Conservation (phyloP, 2,797 vertebrate genomes). For the Myioborus miniatus region DNA sequence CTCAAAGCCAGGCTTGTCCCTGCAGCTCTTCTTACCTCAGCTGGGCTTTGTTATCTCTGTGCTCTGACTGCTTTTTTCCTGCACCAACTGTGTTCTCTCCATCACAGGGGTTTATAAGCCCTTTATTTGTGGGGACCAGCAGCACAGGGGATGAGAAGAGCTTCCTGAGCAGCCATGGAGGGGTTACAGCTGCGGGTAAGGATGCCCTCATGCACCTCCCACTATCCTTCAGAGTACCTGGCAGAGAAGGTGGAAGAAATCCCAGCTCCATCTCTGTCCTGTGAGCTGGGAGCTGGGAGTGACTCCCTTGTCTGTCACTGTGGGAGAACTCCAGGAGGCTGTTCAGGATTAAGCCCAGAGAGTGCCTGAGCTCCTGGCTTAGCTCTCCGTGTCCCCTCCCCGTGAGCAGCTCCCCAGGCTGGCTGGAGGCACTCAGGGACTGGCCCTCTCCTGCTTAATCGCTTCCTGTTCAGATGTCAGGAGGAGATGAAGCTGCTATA, state of each 20-base stretch:
- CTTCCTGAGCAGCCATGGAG: slow-evolving; percentile 51
- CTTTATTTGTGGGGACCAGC: not conserved
- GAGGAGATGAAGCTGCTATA: slow-evolving; percentile 61
- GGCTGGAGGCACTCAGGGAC: not conserved
- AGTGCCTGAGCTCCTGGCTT: not conserved
- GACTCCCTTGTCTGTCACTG: not conserved
- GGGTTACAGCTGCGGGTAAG: slow-evolving; percentile 61
- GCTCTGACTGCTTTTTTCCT: not conserved
- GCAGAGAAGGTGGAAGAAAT: not conserved
- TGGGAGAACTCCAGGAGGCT: not conserved
- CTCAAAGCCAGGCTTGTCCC: not conserved
- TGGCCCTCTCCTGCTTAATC: slow-evolving; percentile 19
- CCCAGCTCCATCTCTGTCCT: not conserved
- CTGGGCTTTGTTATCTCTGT: not conserved
- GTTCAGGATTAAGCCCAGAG: not conserved
- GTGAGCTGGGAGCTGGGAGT: not conserved
- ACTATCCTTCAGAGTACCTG: not conserved
- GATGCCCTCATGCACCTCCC: not conserved
- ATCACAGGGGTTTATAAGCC: not conserved
- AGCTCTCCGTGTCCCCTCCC: not conserved
- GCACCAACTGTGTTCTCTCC: not conserved
- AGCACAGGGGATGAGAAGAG: not conserved
- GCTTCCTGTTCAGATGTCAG: slow-evolving; percentile 6
- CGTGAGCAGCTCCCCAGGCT: accelerated
- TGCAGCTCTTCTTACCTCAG: not conserved